Base-by-base conservation (phyloP, 2,113 vertebrate genomes). In the Dasyornis broadbenti region DNA sequence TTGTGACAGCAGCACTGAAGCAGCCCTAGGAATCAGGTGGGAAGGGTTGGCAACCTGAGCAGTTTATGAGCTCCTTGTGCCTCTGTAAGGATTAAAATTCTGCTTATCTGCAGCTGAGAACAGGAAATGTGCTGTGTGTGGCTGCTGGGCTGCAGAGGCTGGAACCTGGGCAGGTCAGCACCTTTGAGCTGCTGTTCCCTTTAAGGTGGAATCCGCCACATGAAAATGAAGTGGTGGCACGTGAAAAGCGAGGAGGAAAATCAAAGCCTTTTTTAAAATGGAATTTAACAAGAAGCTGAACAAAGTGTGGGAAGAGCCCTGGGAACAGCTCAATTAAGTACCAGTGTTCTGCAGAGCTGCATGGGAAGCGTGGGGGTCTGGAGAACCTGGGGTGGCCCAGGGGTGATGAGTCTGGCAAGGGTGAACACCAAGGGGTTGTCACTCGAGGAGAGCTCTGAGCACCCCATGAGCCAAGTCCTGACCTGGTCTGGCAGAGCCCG, bases 11-110 rank as follows among this genome's bases (percentile, higher is more conserved):
- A 75, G 45, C 24, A 45, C n/a, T 40, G 26, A 66, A 60, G n/a
- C 28, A 53, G n/a, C n/a, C 73, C n/a, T 61, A 28, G 39, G 64
- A 63, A 45, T 70, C 0, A 0, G 19, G 47, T 1, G 1, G 40
- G 56, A 52, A 27, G 33, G 10, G 22, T 50, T 71, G 35, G 63
- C 77, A 69, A 11, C 59, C 54, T 66, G 84, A 61, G 72, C 64
- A 73, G 33, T 86, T 90, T 49, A 54, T 8, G 9, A 69, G 28
- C 50, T 40, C 2, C 30, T 14, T 65, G 40, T 89, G 84, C 60
- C 35, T 18, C 82, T 18, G 1, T 78, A 70, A 89, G 83, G 63
- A 64, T 75, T 65, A 49, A 57, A 65, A 83, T 76, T 64, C 45
- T 92, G 49, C 68, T 82, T 64, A 57, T n/a, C 40, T 86, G 79